Evolutionary conservation across 2,888 invertebrate genomes (phyloP).

Genomic region (Drymonia ruficornis): DNA sequence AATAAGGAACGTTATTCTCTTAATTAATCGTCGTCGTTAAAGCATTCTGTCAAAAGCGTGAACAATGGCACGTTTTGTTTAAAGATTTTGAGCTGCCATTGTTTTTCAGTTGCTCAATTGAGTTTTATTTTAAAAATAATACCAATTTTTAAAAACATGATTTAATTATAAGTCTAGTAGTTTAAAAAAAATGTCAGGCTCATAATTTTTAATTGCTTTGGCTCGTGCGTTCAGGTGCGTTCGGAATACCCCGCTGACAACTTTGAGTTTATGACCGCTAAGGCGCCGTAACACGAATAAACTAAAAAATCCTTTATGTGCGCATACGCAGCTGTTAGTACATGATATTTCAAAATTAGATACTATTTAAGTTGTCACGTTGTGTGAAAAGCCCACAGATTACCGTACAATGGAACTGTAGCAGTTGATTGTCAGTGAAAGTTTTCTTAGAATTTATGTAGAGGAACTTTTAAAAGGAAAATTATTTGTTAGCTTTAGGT

Average conservation of each 20-base stretch:
- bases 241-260: slow-evolving; percentile 2
- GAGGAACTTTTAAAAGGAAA: no score
- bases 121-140: slow-evolving; percentile 4
- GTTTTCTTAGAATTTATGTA: slow-evolving; percentile 17
- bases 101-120: slow-evolving; percentile 5
- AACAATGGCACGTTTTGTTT: neutral
- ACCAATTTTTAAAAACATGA: no score
- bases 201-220: slow-evolving; percentile 18
- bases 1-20: slow-evolving; percentile 10
- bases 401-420: slow-evolving; percentile 24
- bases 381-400: slow-evolving; percentile 32
- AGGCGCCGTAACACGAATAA: slow-evolving; percentile 22
- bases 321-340: slow-evolving; percentile 30
- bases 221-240: slow-evolving; percentile 37
- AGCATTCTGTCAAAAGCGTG: slow-evolving; percentile 1
- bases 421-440: slow-evolving; percentile 9
- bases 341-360: slow-evolving; percentile 36
- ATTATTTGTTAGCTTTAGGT: no score
- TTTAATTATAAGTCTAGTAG: no score
- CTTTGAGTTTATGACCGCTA: slow-evolving; percentile 20
- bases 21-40: slow-evolving; percentile 3
- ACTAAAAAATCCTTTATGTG: slow-evolving; percentile 22
- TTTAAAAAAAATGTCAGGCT: no score
- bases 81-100: slow-evolving; percentile 2
- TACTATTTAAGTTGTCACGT: slow-evolving; percentile 32